Evolutionary conservation across 2,113 vertebrate genomes (phyloP).

Genomic region (Centropus bengalensis): DNA sequence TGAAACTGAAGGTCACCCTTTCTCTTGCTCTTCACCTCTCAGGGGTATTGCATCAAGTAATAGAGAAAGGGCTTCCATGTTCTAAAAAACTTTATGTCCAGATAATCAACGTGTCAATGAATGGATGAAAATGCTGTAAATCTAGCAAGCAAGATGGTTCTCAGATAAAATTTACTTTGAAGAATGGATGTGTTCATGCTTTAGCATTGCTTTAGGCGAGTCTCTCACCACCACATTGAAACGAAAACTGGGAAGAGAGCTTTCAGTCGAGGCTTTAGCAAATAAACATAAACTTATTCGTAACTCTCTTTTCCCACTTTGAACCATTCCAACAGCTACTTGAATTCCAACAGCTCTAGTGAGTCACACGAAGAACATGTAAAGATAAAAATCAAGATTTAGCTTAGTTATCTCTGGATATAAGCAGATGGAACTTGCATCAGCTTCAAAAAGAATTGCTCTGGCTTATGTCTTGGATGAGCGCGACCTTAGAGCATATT

Average conservation of each 20-base stretch:
- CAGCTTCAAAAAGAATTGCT: neutral
- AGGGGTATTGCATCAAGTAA: neutral
- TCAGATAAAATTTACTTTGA: neutral
- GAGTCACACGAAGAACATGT: neutral
- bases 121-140: neutral
- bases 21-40: neutral
- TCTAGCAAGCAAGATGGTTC: neutral
- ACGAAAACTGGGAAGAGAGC: neutral
- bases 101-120: neutral
- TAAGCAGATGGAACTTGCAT: neutral
- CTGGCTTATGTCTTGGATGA: neutral
- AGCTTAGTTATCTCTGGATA: neutral
- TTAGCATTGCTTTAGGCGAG: neutral
- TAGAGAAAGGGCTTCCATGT: neutral
- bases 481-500: neutral
- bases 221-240: neutral
- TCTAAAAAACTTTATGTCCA: neutral
- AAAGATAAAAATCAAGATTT: neutral
- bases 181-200: neutral
- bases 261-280: neutral
- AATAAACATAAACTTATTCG: neutral
- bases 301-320: neutral
- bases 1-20: neutral
- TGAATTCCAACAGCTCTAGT: neutral
- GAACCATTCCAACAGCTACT: neutral